Base-by-base conservation (phyloP, 92 coral and sea anemone genomes). In the Heteractis magnifica region DNA sequence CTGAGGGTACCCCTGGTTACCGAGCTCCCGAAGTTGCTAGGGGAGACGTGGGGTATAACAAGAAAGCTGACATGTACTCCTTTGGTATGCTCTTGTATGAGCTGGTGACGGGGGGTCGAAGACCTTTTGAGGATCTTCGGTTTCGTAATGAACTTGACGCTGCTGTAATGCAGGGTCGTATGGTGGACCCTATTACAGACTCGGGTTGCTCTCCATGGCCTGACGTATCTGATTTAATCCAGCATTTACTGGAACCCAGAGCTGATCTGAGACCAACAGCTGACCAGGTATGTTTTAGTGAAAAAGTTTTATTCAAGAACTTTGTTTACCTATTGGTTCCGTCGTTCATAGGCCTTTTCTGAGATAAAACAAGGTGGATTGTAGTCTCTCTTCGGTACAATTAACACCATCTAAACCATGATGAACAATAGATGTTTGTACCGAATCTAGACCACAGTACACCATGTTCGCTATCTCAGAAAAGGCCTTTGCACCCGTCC, bases 11-110 rank as follows among this genome's bases (percentile, higher is more conserved):
- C 10, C 92, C 99, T 44, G 99, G 99, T 0, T 97, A 97, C 53
- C 94, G 99, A 50, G 99, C 99, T 23, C 99, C 99, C 19, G 99
- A 97, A 82, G 96, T 94, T 20, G 99, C 94, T 10, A 93, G 95
- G 11, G 99, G 98, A 15, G 99, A 97, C 77, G 82, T 89, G 14
- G 91, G 92, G 4, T 97, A 97, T 87, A 94, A 94, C 92, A 87
- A 90, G 76, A 91, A 94, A 68, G 96, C 91, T 14, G 99, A 97
- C 76, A 88, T 97, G 93, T 97, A 94, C 80, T 97, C 99, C 6
- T 89, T 92, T 56, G 99, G 99, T 10, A 97, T 97, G 97, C 87
- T 97, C 13, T 92, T 97, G 11, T 97, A 97, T 56, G 99, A 94
- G 83, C 90, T 97, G 52, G 98, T 94, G 59, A 97, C 99, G 15